Evolutionary conservation across 2,797 vertebrate species (phyloP), one percentile per base, ranked within the genome.

Genomic region (Sebastes taczanowskii): DNA sequence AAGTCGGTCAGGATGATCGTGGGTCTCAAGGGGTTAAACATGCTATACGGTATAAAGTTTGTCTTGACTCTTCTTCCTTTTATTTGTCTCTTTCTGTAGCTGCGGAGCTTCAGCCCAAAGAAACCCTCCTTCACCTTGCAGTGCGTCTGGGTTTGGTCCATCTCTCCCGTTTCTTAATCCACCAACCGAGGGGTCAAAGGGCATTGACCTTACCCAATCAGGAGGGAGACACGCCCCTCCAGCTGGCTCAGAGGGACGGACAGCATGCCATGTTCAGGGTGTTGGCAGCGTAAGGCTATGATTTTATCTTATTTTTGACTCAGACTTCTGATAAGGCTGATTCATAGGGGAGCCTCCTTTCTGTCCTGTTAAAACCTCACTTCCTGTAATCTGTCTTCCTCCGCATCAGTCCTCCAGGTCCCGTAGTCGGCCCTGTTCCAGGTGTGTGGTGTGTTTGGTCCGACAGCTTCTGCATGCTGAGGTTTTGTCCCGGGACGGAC

Each of bases 41-140:
- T 49, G 46, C 7, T 42, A 7, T 0, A 42, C 38, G 0, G 38
- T 42, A 16, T 42, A 42, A 42, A 42, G 38, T 42, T 42, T 42
- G 38, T 42, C 0, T 16, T 42, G 2, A 42, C 18, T 49, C 46
- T 49, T 18, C 46, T 49, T 49, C 8, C 1, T 71, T 6, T 7
- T 83, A 6, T 52, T 38, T 74, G 30, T 73, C 52, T 30, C 29
- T 80, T 32, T 80, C 59, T 72, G 11, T 29, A 92, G 92, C 84
- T 85, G 46, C 84, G 93, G 96, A 93, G 5, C 68, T 65, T 67
- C 88, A 90, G 8, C 86, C 83, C 67, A 96, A 88, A 86, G 96
- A 98, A 86, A 95, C 94, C 23, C 94, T 97, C 63, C 94, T 97
- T 7, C 97, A 97, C 55, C 82, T 97, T 29, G 92, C 96, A 1